Evolutionary conservation across 2,888 invertebrate genomes (phyloP).

Genomic region (Lathronympha strigana): DNA sequence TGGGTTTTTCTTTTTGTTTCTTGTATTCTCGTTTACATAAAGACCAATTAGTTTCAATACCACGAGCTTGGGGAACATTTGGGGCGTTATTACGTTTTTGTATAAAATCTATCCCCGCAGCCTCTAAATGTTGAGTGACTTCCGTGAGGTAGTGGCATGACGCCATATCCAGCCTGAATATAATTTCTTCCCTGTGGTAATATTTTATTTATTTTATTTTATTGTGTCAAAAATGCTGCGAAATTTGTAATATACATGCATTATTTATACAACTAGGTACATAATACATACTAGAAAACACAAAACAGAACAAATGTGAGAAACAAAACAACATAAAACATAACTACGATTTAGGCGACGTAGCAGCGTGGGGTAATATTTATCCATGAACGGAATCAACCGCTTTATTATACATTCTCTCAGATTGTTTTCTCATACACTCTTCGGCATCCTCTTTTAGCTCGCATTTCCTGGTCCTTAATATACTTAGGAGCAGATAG

Average conservation of each 20-base stretch:
- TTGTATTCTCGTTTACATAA: conserved; percentile 6
- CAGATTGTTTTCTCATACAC: neutral
- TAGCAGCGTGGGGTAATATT: too few relatives aligned
- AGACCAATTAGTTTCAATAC: neutral
- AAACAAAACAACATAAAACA: too few relatives aligned
- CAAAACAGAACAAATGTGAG: too few relatives aligned
- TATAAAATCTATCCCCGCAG: conserved; percentile 4
- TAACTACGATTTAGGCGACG: too few relatives aligned
- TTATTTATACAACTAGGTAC: too few relatives aligned
- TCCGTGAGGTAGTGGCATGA: neutral
- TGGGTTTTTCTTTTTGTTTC: conserved; percentile 7
- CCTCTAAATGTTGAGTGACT: conserved; percentile 2
- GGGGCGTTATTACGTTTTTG: conserved; percentile 7
- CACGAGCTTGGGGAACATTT: conserved; percentile 10
- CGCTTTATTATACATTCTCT: conserved; percentile 1
- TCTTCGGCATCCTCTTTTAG: neutral
- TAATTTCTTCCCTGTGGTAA: neutral
- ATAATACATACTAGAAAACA: too few relatives aligned
- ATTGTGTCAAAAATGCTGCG: too few relatives aligned
- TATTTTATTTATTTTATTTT: too few relatives aligned
- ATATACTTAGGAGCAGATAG: neutral
- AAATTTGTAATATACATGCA: too few relatives aligned
- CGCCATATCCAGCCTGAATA: conserved; percentile 1
- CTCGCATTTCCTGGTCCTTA: neutral
- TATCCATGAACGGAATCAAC: neutral